Evolutionary conservation across 1,140 invertebrate species (phyloP).

Genomic region (Ceratina japonica): DNA sequence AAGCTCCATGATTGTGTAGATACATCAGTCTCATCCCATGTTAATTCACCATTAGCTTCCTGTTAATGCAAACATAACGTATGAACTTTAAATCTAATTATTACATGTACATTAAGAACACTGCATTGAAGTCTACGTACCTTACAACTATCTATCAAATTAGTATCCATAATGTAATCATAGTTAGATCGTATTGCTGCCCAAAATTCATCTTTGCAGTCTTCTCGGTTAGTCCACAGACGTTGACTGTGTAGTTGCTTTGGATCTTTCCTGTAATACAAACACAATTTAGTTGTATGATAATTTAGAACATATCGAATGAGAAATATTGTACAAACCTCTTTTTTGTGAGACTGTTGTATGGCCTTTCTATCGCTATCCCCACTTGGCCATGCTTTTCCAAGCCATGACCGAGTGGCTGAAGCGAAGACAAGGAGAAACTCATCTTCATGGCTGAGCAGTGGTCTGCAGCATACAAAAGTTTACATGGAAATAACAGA

Average conservation of each 20-base stretch:
- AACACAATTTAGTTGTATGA: background rate
- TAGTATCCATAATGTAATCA: slow-evolving; percentile 96
- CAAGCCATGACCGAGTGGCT: slow-evolving; percentile 78
- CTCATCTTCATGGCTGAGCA: slow-evolving; percentile 79
- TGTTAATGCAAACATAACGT: slow-evolving; percentile 66
- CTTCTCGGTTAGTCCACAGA: slow-evolving; percentile 85
- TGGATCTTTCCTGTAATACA: slow-evolving; percentile 80
- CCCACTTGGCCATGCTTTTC: slow-evolving; percentile 80
- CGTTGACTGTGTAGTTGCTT: slow-evolving; percentile 83
- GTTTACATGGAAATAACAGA: background rate
- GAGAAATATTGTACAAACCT: slow-evolving; percentile 65
- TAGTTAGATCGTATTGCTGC: slow-evolving; percentile 92
- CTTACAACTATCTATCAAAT: slow-evolving; percentile 92
- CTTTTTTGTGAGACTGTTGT: slow-evolving; percentile 86
- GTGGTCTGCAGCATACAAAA: slow-evolving; percentile 67
- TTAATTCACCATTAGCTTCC: slow-evolving; percentile 89
- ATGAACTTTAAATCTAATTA: slow-evolving; percentile 13
- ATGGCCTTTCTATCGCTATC: slow-evolving; percentile 80
- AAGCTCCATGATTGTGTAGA: slow-evolving; percentile 84
- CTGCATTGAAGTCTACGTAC: slow-evolving; percentile 71
- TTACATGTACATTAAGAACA: background rate
- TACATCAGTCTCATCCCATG: slow-evolving; percentile 82
- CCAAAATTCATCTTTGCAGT: slow-evolving; percentile 91
- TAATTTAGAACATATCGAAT: background rate
- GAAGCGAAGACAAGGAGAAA: slow-evolving; percentile 81